These are phyloP conservation scores for Balanococcus diminutus DNA, from an alignment of 2,888 invertebrate genomes.

Conservation along the genomic window DNA sequence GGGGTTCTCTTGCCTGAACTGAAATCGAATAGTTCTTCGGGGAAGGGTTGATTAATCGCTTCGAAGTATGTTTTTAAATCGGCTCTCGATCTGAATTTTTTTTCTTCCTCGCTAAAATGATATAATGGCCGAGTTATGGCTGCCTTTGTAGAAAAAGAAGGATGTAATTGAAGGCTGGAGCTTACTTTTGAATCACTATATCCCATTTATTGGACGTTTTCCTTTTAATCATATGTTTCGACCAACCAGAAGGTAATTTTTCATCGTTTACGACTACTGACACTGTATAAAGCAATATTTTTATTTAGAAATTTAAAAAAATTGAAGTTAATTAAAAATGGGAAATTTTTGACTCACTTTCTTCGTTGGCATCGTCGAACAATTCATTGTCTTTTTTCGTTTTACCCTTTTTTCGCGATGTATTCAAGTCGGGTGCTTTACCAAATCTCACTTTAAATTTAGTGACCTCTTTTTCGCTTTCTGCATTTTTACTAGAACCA, in stretches of 20 bases:
- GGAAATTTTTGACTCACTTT: constrained; percentile 6
- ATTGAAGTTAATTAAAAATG: background rate
- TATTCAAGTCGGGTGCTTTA: background rate
- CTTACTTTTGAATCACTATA: constrained; percentile 73
- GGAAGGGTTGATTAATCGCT: background rate
- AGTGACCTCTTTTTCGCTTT: background rate
- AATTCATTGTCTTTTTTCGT: background rate
- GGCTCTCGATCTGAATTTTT: constrained; percentile 4
- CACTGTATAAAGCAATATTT: background rate
- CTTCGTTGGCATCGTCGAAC: background rate
- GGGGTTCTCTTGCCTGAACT: background rate
- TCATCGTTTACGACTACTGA: constrained; percentile 71
- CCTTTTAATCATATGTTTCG: constrained; percentile 77
- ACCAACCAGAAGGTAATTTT: constrained; percentile 76
- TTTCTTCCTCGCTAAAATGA: constrained; percentile 3
- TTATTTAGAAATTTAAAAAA: background rate
- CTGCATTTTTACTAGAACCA: background rate
- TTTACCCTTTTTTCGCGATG: background rate
- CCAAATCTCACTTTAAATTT: constrained; percentile 13
- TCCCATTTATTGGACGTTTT: constrained; percentile 78
- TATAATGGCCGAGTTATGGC: too few species aligned
- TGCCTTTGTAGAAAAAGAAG: background rate
- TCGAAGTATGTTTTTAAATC: background rate
- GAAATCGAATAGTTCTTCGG: constrained; percentile 2
- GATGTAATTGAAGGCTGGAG: background rate